phyloP scores from a whole-genome alignment of 2,113 vertebrate genomes.

The Physeter macrocephalus region DNA sequence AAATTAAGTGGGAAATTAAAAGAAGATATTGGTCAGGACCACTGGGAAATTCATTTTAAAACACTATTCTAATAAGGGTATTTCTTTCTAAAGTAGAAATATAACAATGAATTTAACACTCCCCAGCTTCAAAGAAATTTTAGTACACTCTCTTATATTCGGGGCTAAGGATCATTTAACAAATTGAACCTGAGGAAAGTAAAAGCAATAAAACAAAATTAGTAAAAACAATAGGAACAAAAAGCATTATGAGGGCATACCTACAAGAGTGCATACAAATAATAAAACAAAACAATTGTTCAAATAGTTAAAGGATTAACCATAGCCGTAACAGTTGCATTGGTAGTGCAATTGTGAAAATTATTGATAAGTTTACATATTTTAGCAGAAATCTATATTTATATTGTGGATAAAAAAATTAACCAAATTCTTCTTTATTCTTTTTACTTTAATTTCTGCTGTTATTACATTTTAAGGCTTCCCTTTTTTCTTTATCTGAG shows the following conservation, averaged over 20 bases:
- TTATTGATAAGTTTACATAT: neutral
- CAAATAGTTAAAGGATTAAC: conserved; percentile 1
- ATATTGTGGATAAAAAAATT: conserved; percentile 2
- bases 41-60: conserved; percentile 31
- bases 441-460: neutral
- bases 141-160: neutral
- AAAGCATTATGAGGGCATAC: neutral
- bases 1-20: conserved; percentile 52
- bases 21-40: neutral
- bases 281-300: neutral
- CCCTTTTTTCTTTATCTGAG: neutral
- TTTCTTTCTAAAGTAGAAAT: conserved; percentile 27
- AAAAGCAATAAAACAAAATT: conserved; percentile 2
- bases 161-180: neutral
- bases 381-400: neutral
- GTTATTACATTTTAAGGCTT: neutral
- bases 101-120: neutral
- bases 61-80: neutral
- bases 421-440: neutral
- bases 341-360: neutral
- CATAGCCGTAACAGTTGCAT: neutral
- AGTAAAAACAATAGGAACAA: neutral
- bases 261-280: neutral
- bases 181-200: conserved; percentile 1
- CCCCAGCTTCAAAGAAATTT: neutral